Evolutionary conservation across 92 coral and sea anemone genomes (phyloP).

Genomic region (Scolanthus callimorphus): DNA sequence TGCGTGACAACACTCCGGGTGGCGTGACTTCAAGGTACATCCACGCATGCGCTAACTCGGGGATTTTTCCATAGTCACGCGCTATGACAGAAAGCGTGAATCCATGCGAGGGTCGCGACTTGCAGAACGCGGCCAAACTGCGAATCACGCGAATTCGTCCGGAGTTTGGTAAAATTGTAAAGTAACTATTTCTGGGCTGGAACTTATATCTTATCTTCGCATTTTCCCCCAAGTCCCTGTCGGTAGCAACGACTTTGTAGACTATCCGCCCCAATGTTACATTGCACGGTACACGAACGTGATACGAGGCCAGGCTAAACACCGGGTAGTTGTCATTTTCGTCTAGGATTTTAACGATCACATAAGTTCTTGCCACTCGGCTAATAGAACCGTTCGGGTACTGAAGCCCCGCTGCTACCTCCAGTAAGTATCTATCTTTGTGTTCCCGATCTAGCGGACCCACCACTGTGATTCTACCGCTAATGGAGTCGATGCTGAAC

Average conservation of each 20-base stretch:
- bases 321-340: conserved; percentile 60
- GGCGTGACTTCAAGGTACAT: conserved; percentile 71
- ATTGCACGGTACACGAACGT: conserved; percentile 81
- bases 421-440: conserved; percentile 66
- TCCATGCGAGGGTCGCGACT: conserved; percentile 25
- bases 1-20: conserved; percentile 61
- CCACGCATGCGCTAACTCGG: conserved; percentile 53
- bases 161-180: conserved; percentile 68
- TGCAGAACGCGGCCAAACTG: conserved; percentile 63
- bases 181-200: conserved; percentile 65
- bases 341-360: conserved; percentile 68
- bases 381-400: conserved; percentile 32
- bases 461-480: conserved; percentile 64
- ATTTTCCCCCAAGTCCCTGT: conserved; percentile 48
- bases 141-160: conserved; percentile 73
- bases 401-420: conserved; percentile 69
- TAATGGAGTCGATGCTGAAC: conserved; percentile 58
- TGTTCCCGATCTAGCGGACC: conserved; percentile 64
- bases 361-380: conserved; percentile 62
- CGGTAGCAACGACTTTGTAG: conserved; percentile 63
- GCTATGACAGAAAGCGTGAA: conserved; percentile 53
- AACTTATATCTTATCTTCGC: conserved; percentile 64
- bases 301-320: conserved; percentile 59
- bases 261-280: conserved; percentile 65
- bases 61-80: conserved; percentile 57